These are phyloP conservation scores for Lamproptera curius DNA, from an alignment of 2,888 invertebrate species.

Conservation along the genomic window DNA sequence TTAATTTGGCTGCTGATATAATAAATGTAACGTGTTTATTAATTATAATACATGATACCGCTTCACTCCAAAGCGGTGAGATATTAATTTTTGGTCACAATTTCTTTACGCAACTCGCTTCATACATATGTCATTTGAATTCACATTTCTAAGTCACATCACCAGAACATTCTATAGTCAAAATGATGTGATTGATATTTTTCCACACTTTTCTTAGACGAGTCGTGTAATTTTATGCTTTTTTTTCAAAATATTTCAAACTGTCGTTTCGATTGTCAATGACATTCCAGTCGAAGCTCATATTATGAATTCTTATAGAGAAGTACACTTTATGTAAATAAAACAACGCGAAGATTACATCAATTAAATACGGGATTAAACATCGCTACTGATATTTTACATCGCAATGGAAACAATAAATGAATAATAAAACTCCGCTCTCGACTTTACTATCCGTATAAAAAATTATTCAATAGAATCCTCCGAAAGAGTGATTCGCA, in stretches of 20 bases:
- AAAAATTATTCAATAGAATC: constrained; percentile 32
- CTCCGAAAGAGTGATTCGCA: constrained; percentile 23
- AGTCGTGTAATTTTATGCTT: constrained; percentile 10
- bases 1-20: no score
- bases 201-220: background rate
- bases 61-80: no score
- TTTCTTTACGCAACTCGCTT: constrained; percentile 12
- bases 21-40: no score
- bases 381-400: constrained; percentile 36
- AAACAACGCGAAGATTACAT: constrained; percentile 55
- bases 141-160: no score
- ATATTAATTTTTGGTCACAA: no score
- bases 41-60: constrained; percentile 25
- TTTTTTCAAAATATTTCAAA: constrained; percentile 15
- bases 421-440: constrained; percentile 71
- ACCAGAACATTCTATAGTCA: no score
- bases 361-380: constrained; percentile 49
- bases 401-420: constrained; percentile 71
- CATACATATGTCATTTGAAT: background rate
- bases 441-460: constrained; percentile 37
- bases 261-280: constrained; percentile 21
- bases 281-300: constrained; percentile 53
- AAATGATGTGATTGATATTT: no score
- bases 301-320: constrained; percentile 49
- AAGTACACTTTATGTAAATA: constrained; percentile 45